Percentiles rank a stretch among this genome's conserved stretches.
These are phyloP conservation scores for Enteromius paludinosus DNA, from an alignment of 2,797 vertebrate genomes.

Conservation along the genomic window DNA sequence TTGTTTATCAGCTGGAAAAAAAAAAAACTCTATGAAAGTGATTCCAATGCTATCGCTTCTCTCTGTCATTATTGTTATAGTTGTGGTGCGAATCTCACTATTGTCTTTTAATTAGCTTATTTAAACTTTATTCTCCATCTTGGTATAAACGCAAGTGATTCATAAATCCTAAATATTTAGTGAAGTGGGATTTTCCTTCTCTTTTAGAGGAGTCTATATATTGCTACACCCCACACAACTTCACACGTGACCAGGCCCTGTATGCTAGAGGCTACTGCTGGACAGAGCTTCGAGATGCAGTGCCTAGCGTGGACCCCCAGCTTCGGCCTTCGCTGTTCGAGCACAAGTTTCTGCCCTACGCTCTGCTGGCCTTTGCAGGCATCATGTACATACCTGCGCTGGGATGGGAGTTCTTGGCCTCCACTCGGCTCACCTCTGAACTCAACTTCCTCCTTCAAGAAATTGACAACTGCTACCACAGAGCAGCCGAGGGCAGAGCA, in stretches of 20 bases:
- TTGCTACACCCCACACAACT: constrained; percentile 99
- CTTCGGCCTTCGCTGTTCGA: constrained; percentile 95
- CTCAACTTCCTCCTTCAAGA: constrained; percentile 99
- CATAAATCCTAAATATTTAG: not conserved
- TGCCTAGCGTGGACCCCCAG: constrained; percentile 88
- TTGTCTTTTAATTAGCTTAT: not conserved
- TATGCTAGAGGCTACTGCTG: constrained; percentile 99
- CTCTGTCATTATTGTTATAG: not conserved
- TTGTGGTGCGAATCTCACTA: not conserved
- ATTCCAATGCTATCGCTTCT: not conserved
- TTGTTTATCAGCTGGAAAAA: not conserved
- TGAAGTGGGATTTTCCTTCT: constrained; percentile 17
- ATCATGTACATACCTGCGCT: constrained; percentile 98
- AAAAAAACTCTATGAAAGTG: not conserved
- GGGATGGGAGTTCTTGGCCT: constrained; percentile 97
- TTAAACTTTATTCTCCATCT: not conserved
- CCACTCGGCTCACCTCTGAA: constrained; percentile 97
- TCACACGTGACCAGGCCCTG: constrained; percentile 98
- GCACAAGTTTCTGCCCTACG: constrained; percentile 98
- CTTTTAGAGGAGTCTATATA: constrained; percentile 98
- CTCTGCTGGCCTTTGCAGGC: constrained; percentile 95
- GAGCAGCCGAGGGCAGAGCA: constrained; percentile 94
- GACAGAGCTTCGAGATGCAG: constrained; percentile 96
- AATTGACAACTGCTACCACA: constrained; percentile 99
- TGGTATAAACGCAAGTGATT: not conserved